Evolutionary conservation across 2,113 vertebrate genomes (phyloP).

Genomic region (Rhinopomastus cyanomelas): DNA sequence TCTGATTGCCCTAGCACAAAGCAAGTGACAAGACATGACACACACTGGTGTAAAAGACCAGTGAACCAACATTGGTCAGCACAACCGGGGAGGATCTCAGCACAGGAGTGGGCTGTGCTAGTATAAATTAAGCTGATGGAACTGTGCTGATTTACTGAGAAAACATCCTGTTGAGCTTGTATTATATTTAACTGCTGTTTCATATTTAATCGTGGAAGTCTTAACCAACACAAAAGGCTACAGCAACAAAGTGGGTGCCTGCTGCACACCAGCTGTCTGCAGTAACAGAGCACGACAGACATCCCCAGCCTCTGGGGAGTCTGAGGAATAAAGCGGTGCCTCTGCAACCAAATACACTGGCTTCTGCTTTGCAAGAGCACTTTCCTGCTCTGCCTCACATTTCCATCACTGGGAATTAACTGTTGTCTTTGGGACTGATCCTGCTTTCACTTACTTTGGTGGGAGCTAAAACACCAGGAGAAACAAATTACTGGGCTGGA

Average conservation of each 20-base stretch:
- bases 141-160: not conserved
- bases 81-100: not conserved
- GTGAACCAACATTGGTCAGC: not conserved
- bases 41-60: not conserved
- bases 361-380: slow-evolving; percentile 4
- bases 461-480: not conserved
- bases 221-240: slow-evolving; percentile 28
- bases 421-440: not conserved
- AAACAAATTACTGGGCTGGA: not conserved
- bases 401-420: not conserved
- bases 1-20: not conserved
- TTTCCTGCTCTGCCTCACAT: not conserved
- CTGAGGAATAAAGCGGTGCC: not conserved
- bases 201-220: slow-evolving; percentile 37
- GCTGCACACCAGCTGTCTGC: slow-evolving; percentile 45
- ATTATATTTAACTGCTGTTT: slow-evolving; percentile 2
- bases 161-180: not conserved
- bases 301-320: not conserved
- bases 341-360: not conserved
- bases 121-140: not conserved
- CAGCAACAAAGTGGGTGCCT: not conserved
- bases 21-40: not conserved
- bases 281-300: not conserved
- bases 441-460: not conserved
- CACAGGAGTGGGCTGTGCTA: not conserved